phyloP scores from a whole-genome alignment of 92 coral and sea anemone genomes.

The Bergia puertoricense region DNA sequence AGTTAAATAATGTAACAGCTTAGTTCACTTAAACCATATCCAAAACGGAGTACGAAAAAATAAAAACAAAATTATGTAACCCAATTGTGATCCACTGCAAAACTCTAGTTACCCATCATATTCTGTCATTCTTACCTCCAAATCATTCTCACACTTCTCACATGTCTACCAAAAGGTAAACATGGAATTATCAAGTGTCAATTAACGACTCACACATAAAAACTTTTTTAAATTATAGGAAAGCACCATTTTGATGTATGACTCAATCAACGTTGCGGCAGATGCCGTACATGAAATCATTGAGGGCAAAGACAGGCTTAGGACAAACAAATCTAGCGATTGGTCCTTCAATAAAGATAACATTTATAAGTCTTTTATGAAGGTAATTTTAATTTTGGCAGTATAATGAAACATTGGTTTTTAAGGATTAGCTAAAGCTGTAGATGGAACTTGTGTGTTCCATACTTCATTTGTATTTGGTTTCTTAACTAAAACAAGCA shows the following conservation, averaged over 20 bases:
- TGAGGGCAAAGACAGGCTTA: neutral
- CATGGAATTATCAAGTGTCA: neutral
- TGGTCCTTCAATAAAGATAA: neutral
- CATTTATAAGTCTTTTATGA: neutral
- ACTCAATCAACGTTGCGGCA: neutral
- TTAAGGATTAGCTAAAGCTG: neutral
- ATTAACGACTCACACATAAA: neutral
- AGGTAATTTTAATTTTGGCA: neutral
- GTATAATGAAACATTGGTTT: neutral
- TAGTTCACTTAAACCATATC: too few species aligned
- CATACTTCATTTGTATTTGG: too few species aligned
- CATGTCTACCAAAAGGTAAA: too few species aligned
- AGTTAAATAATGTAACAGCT: too few species aligned
- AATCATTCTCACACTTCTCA: too few species aligned
- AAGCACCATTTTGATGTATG: constrained; percentile 14
- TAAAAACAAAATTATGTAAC: too few species aligned
- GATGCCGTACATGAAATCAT: neutral
- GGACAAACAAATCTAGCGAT: neutral
- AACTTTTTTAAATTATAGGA: neutral
- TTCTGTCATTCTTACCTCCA: too few species aligned
- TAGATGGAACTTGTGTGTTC: neutral
- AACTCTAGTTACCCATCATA: too few species aligned
- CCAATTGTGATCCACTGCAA: too few species aligned
- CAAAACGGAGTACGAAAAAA: too few species aligned
- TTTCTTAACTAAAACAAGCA: too few species aligned